phyloP scores from a whole-genome alignment of 2,888 invertebrate species.

The Molorchus minor region DNA sequence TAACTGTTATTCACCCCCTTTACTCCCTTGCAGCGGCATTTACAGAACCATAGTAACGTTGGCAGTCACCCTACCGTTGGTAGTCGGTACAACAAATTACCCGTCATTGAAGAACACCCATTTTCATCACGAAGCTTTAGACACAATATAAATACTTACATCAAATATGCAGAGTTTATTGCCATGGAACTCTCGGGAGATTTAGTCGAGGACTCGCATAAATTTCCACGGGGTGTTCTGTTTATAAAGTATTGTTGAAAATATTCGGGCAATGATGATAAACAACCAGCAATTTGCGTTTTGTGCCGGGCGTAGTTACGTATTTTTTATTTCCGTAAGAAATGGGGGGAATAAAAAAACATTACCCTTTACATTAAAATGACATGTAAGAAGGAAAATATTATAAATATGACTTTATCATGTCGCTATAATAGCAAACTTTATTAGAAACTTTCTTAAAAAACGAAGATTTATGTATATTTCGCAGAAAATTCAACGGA shows the following conservation, averaged over 20 bases:
- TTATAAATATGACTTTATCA: no score
- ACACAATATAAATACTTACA: conserved; percentile 43
- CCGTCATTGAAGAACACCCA: conserved; percentile 42
- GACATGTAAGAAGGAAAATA: no score
- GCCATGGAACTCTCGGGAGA: conserved; percentile 37
- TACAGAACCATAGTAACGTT: conserved; percentile 20
- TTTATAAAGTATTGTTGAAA: conserved; percentile 30
- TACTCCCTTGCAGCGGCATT: conserved; percentile 34
- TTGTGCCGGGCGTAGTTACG: no score
- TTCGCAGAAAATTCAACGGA: no score
- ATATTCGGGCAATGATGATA: no score
- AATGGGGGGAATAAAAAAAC: no score
- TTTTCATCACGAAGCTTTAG: conserved; percentile 43
- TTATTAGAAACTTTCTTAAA: no score
- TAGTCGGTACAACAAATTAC: conserved; percentile 36
- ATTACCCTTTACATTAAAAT: no score
- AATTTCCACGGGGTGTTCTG: conserved; percentile 29
- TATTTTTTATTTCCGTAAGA: no score
- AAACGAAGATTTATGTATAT: no score
- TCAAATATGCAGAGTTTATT: conserved; percentile 43
- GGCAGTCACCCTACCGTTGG: conserved; percentile 3
- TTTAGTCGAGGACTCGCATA: conserved; percentile 34
- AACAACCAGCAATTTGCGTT: no score
- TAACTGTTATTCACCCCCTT: conserved; percentile 3
- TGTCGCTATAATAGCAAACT: no score